phyloP scores from a whole-genome alignment of 2,888 invertebrate species.

The Gerris lacustris region DNA sequence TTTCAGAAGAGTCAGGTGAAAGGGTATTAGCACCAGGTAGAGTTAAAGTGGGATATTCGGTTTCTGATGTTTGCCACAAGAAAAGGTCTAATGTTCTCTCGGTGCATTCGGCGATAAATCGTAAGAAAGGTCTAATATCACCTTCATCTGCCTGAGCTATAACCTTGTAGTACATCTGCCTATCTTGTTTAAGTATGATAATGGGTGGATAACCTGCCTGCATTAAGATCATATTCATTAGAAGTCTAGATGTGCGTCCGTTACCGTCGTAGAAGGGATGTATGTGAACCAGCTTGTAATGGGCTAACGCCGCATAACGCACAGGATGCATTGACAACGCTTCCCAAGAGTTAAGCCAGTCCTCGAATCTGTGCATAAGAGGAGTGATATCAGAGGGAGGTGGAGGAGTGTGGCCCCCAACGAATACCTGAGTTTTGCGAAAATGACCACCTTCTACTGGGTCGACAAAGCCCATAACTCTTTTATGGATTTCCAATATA shows the following conservation, averaged over 20 bases:
- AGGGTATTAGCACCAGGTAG: neutral
- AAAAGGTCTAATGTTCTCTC: slow-evolving; percentile 79
- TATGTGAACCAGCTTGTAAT: slow-evolving; percentile 91
- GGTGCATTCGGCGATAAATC: slow-evolving; percentile 89
- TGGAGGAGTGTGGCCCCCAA: slow-evolving; percentile 89
- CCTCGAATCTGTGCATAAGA: slow-evolving; percentile 77
- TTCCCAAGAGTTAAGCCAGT: slow-evolving; percentile 84
- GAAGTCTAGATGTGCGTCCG: slow-evolving; percentile 82
- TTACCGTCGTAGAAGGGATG: slow-evolving; percentile 97
- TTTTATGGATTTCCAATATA: slow-evolving; percentile 79
- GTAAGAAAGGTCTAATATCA: slow-evolving; percentile 86
- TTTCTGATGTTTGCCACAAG: slow-evolving; percentile 66
- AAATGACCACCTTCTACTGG: slow-evolving; percentile 82
- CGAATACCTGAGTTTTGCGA: slow-evolving; percentile 80
- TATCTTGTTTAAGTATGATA: slow-evolving; percentile 72
- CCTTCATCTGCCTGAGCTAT: slow-evolving; percentile 86
- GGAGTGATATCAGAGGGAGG: slow-evolving; percentile 65
- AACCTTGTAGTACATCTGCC: slow-evolving; percentile 74
- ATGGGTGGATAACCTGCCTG: slow-evolving; percentile 92
- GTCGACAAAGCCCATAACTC: slow-evolving; percentile 90
- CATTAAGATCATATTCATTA: slow-evolving; percentile 94
- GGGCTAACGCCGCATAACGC: slow-evolving; percentile 85
- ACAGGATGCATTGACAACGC: slow-evolving; percentile 79
- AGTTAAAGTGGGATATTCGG: slow-evolving; percentile 26
- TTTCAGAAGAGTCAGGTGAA: neutral